Base-by-base conservation (phyloP, 2,888 invertebrate species). In the Acronicta aceris region DNA sequence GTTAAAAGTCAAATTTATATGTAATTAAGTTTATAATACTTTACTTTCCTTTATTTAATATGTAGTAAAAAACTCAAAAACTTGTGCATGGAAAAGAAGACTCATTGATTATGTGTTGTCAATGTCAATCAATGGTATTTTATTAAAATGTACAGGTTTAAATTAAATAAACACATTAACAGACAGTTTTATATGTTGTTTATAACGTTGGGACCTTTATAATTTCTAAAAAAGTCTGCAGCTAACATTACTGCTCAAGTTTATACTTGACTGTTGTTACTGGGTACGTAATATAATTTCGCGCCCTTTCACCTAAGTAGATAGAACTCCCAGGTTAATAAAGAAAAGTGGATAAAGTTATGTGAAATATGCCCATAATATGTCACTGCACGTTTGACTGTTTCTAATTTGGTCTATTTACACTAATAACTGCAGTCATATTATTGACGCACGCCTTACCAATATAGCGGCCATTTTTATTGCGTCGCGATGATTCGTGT, bases 401-500 rank as follows among this genome's bases (percentile, higher is more conserved):
- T 60, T 53, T 61, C 46, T 59, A 65, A 57, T 72, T 77, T 61
- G 70, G 70, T 80, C 55, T 74, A 74, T 76, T 80, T 77, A 78
- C 79, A 85, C 79, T 65, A 71, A 68, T 71, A 80, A 81, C 81
- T 84, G 82, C 82, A 84, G 81, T 85, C 83, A 76, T 84, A 84
- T 73, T 88, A 87, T 89, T 91, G 92, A 92, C 93, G 93, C 93
- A 91, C 93, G 94, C 94, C 94, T 94, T 94, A 94, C 94, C 94
- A 87, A 89, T 86, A 88, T 79, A 92, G 92, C 94, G 94, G 94
- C 94, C 94, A 94, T 94, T 89, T 94, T 94, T 93, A 94, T 94
- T 94, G 93, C 93, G 93, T 93, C 92, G 92, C 89, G 93, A 92
- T 90, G 93, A 90, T 91, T 94, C 93, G 93, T 94, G 94, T 93